These are phyloP conservation scores for Microtus richardsoni DNA, from an alignment of 2,113 vertebrate species.

Conservation along the genomic window DNA sequence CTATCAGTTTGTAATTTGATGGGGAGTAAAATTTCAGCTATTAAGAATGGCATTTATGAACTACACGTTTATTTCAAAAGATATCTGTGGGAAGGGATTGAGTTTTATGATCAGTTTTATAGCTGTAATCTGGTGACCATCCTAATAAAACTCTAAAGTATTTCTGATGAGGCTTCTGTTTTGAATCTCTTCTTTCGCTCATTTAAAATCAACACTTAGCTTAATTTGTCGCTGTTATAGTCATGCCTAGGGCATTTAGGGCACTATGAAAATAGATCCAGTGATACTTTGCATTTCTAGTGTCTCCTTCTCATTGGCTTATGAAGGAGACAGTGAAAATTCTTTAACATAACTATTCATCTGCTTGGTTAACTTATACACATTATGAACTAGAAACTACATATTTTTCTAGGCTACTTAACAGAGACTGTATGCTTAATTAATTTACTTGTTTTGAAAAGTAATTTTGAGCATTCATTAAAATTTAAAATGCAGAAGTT, in stretches of 20 bases:
- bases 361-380: not conserved
- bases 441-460: not conserved
- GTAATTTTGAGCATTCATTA: not conserved
- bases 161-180: slow-evolving; percentile 30
- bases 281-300: not conserved
- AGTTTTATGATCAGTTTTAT: slow-evolving; percentile 63
- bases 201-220: slow-evolving; percentile 56
- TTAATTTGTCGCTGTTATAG: not conserved
- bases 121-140: slow-evolving; percentile 60
- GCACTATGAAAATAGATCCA: not conserved
- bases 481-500: not conserved
- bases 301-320: not conserved
- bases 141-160: slow-evolving; percentile 49
- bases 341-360: not conserved
- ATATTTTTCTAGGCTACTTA: not conserved
- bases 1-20: slow-evolving; percentile 75
- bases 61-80: slow-evolving; percentile 66
- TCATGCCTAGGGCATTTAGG: not conserved
- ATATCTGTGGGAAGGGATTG: slow-evolving; percentile 54
- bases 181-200: not conserved
- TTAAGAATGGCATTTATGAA: slow-evolving; percentile 78
- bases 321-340: not conserved
- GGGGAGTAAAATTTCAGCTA: slow-evolving; percentile 75
- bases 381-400: not conserved
- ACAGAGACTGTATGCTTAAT: not conserved